Evolutionary conservation across 1,140 invertebrate species (phyloP), one percentile per base, ranked within the genome.

Genomic region (Sycobia sp.): DNA sequence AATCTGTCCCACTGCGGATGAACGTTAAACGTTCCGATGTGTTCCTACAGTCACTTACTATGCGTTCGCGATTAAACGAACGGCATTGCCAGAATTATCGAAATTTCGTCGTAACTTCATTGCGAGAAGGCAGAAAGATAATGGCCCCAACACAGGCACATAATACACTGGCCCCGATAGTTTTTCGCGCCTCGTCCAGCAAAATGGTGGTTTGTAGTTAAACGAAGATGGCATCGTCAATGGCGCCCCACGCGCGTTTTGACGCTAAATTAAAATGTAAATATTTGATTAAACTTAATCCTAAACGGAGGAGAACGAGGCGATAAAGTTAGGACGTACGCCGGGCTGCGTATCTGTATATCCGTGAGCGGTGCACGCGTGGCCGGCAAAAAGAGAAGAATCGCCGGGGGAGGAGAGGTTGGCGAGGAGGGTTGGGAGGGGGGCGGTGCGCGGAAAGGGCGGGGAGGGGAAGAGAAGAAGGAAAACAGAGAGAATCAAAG

Each of bases 261-360:
- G 36, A 25, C 34, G 60, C 69, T 70, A 73, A 78, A 78, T 78
- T 78, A 78, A 77, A 76, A 78, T 78, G 74, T 78, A 77, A 78
- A 78, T 78, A 76, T 76, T 78, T 76, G 73, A 78, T 78, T 73
- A 75, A 75, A 77, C 69, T 75, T 77, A 77, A 70, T 72, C 67
- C 60, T 62, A 60, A 65, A 65, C 68, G 71, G 69, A 71, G 71
- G 72, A 71, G 67, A 66, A 70, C 67, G 71, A 66, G 71, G 63
- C 25, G 55, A 55, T 65, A 61, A 59, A 59, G 60, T 62, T 49
- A 43, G 67, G 60, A 71, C 53, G 16, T n/a, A n/a, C n/a, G n/a
- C n/a, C n/a, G n/a, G n/a, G n/a, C n/a, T n/a, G n/a, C n/a, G n/a
- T n/a, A n/a, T n/a, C n/a, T n/a, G n/a, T n/a, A n/a, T n/a, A n/a